Evolutionary conservation across 2,888 invertebrate genomes (phyloP).

Genomic region (Heliconius sara): DNA sequence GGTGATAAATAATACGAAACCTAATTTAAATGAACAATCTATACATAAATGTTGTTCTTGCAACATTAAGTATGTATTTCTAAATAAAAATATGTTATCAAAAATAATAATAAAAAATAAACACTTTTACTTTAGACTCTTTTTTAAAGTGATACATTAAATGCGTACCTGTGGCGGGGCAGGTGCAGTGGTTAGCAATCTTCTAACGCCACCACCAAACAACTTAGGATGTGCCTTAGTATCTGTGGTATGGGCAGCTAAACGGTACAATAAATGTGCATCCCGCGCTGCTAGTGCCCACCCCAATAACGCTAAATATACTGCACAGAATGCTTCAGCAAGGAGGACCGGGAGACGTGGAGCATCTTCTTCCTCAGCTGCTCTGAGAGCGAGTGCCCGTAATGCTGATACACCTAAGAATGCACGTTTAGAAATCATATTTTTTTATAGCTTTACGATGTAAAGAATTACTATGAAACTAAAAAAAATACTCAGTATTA

Average conservation of each 20-base stretch:
- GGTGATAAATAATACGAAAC: neutral
- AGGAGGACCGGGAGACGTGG: slow-evolving; percentile 96
- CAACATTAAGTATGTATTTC: neutral
- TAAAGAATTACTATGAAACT: neutral
- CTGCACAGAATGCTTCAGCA: slow-evolving; percentile 96
- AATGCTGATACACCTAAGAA: slow-evolving; percentile 92
- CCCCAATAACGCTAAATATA: slow-evolving; percentile 95
- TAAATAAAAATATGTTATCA: neutral
- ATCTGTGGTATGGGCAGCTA: slow-evolving; percentile 92
- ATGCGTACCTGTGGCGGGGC: slow-evolving; percentile 65
- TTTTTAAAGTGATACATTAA: no score
- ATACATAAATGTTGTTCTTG: neutral
- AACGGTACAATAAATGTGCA: slow-evolving; percentile 94
- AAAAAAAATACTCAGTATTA: neutral
- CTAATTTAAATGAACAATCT: neutral
- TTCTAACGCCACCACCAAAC: slow-evolving; percentile 95
- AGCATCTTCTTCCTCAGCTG: slow-evolving; percentile 96
- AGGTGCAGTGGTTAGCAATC: slow-evolving; percentile 91
- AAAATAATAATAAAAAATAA: neutral
- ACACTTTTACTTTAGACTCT: no score
- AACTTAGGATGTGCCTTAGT: slow-evolving; percentile 91
- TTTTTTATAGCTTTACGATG: no score
- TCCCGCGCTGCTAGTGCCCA: slow-evolving; percentile 97
- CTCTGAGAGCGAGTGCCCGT: slow-evolving; percentile 93
- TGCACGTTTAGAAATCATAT: no score